Evolutionary conservation across 1,140 invertebrate species (phyloP).

Genomic region (Papilio polyxenes): DNA sequence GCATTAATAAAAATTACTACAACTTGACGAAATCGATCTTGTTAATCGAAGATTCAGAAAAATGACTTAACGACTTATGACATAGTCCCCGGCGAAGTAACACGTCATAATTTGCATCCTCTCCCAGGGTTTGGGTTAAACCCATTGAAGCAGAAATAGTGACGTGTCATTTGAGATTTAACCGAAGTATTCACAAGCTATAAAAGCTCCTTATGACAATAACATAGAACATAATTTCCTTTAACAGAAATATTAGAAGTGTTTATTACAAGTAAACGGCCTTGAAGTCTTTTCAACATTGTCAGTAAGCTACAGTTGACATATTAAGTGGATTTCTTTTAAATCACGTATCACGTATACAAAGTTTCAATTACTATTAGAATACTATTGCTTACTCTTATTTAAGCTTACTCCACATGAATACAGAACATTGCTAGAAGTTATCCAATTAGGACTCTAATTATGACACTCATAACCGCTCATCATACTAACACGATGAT

Average conservation of each 20-base stretch:
- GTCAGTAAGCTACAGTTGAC: slow-evolving; percentile 8
- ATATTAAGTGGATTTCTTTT: neutral
- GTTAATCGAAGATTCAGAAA: neutral
- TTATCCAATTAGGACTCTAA: neutral
- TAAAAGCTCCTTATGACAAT: neutral
- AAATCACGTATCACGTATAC: neutral
- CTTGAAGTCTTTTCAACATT: slow-evolving; percentile 10
- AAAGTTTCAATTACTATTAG: neutral
- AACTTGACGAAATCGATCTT: neutral
- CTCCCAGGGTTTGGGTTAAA: slow-evolving; percentile 25
- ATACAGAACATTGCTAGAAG: neutral
- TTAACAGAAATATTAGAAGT: neutral
- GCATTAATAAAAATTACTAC: no score
- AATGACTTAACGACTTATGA: slow-evolving; percentile 13
- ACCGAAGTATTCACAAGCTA: neutral
- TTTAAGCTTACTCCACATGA: no score
- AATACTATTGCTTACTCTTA: no score
- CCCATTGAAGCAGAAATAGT: slow-evolving; percentile 19
- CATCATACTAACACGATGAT: slow-evolving; percentile 16
- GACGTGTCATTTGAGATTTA: slow-evolving; percentile 22
- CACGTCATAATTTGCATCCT: slow-evolving; percentile 30
- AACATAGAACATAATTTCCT: neutral
- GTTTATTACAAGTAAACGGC: neutral
- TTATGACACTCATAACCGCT: slow-evolving; percentile 7
- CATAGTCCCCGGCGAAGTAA: neutral